phyloP scores from a whole-genome alignment of 1,140 invertebrate species.

The Aleiodes sp. region DNA sequence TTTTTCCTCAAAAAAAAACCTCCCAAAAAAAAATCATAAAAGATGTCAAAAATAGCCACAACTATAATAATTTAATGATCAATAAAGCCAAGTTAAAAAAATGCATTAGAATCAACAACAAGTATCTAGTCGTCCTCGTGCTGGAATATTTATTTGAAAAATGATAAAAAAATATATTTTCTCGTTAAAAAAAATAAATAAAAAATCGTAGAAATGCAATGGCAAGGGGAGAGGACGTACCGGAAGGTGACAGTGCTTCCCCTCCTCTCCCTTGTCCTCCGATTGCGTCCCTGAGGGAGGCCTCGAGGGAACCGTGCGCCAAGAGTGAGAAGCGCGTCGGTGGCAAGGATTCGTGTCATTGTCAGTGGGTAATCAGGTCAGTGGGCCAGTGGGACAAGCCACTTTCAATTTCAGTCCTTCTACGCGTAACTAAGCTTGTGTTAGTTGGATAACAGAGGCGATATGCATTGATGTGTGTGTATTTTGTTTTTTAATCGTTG shows the following conservation, averaged over 20 bases:
- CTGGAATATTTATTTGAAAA: no score
- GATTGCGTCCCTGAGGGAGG: conserved; percentile 16
- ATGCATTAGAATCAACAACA: no score
- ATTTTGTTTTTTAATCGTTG: background rate
- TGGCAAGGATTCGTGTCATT: conserved; percentile 66
- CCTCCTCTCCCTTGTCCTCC: background rate
- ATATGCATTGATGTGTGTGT: background rate
- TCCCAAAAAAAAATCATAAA: no score
- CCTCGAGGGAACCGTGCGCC: conserved; percentile 30
- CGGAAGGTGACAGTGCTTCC: conserved; percentile 20
- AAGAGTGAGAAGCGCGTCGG: conserved; percentile 39
- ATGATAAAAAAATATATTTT: background rate
- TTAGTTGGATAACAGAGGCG: conserved; percentile 44
- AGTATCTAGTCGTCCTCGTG: no score
- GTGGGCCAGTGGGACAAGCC: conserved; percentile 65
- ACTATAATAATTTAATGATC: no score
- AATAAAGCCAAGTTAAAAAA: no score
- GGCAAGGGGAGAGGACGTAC: background rate
- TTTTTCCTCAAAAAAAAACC: no score
- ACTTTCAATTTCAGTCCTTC: conserved; percentile 66
- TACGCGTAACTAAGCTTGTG: conserved; percentile 46
- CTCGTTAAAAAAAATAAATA: no score
- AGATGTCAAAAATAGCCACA: no score
- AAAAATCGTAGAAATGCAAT: no score
- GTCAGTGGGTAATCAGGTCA: conserved; percentile 70